A percentile compares a stretch with the other conserved stretches of the same genome.
These are phyloP conservation scores for Drosophila bocki DNA, from an alignment of 1,140 invertebrate species.

Conservation along the genomic window DNA sequence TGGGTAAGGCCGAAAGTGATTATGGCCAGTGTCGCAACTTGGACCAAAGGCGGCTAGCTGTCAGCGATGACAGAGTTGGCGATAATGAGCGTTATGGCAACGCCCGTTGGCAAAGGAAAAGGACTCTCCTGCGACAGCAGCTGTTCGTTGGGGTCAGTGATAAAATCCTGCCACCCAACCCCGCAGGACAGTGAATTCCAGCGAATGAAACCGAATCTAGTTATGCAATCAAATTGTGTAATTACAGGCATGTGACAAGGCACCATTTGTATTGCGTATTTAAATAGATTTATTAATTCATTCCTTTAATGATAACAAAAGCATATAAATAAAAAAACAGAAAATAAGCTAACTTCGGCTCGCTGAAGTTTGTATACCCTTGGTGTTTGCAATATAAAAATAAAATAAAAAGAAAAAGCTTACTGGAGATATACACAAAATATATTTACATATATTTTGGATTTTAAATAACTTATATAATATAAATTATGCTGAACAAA, in stretches of 20 bases:
- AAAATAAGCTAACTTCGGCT: too few relatives aligned
- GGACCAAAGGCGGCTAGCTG: conserved; percentile 24
- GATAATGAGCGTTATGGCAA: conserved; percentile 73
- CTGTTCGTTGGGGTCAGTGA: conserved; percentile 60
- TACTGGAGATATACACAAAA: too few relatives aligned
- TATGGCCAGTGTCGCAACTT: conserved; percentile 25
- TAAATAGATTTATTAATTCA: neutral
- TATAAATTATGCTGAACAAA: too few relatives aligned
- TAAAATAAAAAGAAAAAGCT: too few relatives aligned
- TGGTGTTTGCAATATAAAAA: too few relatives aligned
- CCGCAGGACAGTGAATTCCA: conserved; percentile 2
- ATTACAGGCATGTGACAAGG: conserved; percentile 6
- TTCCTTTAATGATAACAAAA: neutral
- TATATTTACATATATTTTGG: too few relatives aligned
- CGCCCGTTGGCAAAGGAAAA: conserved; percentile 37
- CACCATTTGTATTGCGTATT: conserved; percentile 1
- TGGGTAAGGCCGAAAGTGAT: conserved; percentile 19
- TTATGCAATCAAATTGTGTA: conserved; percentile 36
- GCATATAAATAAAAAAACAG: neutral
- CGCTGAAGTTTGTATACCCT: too few relatives aligned
- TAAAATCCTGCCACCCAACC: conserved; percentile 35
- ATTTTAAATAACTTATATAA: too few relatives aligned
- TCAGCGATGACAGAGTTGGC: conserved; percentile 25
- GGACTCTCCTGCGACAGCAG: conserved; percentile 43
- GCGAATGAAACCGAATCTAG: conserved; percentile 33